Conservation (phyloP, 2,888 invertebrate species). For the Agrochola circellaris region DNA sequence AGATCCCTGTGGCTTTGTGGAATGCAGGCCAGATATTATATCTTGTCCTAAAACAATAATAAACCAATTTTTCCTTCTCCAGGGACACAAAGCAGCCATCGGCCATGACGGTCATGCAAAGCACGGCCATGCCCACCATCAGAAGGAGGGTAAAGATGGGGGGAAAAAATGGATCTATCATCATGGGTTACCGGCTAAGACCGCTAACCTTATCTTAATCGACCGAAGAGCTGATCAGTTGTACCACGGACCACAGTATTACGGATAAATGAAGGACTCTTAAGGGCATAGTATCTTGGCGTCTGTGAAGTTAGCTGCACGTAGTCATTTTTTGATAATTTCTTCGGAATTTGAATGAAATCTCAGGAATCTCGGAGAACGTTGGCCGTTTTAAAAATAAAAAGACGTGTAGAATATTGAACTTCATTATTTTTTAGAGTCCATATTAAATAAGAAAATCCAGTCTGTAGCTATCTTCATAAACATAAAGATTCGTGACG, state of each 20-base stretch:
- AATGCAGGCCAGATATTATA: not conserved
- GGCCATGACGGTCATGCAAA: conserved; percentile 90
- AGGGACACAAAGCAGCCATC: conserved; percentile 90
- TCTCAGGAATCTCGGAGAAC: not conserved
- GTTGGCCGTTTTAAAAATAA: not conserved
- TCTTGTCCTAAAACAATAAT: not conserved
- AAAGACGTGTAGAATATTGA: not conserved
- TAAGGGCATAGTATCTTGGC: not conserved
- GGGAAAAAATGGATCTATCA: conserved; percentile 92
- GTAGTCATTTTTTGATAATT: not conserved
- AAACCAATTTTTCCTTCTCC: conserved; percentile 30
- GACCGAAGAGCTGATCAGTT: conserved; percentile 79
- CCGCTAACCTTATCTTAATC: conserved; percentile 79
- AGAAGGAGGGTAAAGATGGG: conserved; percentile 84
- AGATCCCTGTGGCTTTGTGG: not conserved
- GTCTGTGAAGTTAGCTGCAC: not conserved
- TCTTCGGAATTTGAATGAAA: not conserved
- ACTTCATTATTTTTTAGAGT: not conserved
- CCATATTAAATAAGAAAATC: not conserved
- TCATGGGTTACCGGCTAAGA: conserved; percentile 84
- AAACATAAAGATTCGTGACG: not conserved
- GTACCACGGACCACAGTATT: conserved; percentile 80
- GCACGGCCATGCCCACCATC: conserved; percentile 85
- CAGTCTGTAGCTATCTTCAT: not conserved
- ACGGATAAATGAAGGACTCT: conserved; percentile 69